Evolutionary conservation across 2,113 vertebrate genomes (phyloP).

Genomic region (Pseudopodoces humilis): DNA sequence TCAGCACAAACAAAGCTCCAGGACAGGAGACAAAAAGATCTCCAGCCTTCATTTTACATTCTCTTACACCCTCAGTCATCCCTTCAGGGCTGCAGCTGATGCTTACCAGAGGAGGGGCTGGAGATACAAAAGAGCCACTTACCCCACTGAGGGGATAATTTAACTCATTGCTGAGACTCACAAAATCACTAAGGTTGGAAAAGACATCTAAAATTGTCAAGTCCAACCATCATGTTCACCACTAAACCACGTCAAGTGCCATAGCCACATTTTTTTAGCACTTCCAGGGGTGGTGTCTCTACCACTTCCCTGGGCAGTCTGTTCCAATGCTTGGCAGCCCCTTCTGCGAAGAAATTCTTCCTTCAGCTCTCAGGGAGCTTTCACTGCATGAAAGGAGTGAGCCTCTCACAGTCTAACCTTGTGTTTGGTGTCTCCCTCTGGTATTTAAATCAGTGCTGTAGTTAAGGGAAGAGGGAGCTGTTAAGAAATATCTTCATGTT

Average conservation of each 20-base stretch:
- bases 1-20: not conserved
- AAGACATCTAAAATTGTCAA: not conserved
- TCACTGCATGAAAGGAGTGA: accelerated
- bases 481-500: not conserved
- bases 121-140: not conserved
- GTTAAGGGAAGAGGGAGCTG: not conserved
- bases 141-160: accelerated
- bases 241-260: not conserved
- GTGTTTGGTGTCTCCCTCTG: not conserved
- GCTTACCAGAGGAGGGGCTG: not conserved
- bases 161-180: not conserved
- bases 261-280: not conserved
- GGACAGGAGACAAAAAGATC: not conserved
- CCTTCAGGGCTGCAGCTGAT: not conserved
- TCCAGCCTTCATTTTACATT: not conserved
- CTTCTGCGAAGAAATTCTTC: not conserved
- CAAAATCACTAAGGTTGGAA: not conserved
- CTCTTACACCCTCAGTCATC: accelerated
- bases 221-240: not conserved
- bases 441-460: not conserved
- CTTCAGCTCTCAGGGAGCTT: not conserved
- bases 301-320: not conserved
- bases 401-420: accelerated
- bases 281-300: not conserved
- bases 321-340: not conserved